Base-by-base conservation (phyloP, 1,140 invertebrate species). In the Drosophila mojavensis region DNA sequence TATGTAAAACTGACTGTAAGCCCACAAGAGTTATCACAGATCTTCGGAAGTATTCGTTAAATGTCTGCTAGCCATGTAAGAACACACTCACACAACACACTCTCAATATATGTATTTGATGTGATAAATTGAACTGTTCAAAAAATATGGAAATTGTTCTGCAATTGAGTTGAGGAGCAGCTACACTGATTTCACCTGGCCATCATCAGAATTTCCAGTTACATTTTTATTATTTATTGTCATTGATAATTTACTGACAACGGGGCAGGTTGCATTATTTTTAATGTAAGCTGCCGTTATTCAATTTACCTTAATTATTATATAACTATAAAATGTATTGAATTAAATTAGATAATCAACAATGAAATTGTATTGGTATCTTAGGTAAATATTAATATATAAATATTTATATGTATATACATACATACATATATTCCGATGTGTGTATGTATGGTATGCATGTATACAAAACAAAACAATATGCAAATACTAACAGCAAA, bases 321-420 rank as follows among this genome's bases (percentile, higher is more conserved):
- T 79, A 75, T 71, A 64, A 60, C 63, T 76, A 75, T 75, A 67
- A 76, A 83, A 76, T 68, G 67, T 73, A 83, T 84, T 83, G 79
- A 83, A 83, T 83, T 83, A 70, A 83, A 77, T 63, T 83, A 83
- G 81, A 83, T 83, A 83, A 83, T 83, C 81, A 83, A 72, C 81
- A 83, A 83, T 83, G 56, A 79, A 83, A 83, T 83, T 83, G 80
- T 83, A 83, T 81, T 60, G 66, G 76, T 83, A 83, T 74, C 80
- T 77, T 83, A 83, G 81, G 72, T 77, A 83, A 83, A 83, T 56
- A 55, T 26, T 58, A 24, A 11, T 55, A 69, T 30, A 62, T 58
- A 56, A 30, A 70, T 5, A 66, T 65, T 28, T 15, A 55, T 26
- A 62, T 30, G 7, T 48, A 5, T 48, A 63, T 39, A 62, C 41